A percentile compares a stretch with the other conserved stretches of the same genome.
These are phyloP conservation scores for Amblyjoppa proteus DNA, from an alignment of 2,888 invertebrate species.

Conservation along the genomic window DNA sequence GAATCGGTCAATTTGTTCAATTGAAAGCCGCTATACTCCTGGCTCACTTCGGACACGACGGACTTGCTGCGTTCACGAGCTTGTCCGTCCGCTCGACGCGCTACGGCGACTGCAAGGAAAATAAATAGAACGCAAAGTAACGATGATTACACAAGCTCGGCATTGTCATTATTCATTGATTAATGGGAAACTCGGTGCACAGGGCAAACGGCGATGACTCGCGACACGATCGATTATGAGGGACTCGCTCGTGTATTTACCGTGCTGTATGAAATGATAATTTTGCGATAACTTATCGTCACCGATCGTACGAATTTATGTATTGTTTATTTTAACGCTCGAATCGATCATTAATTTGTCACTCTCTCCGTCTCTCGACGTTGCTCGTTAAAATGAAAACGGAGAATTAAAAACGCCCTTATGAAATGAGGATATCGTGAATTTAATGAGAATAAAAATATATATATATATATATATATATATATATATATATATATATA, in stretches of 20 bases:
- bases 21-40: slow-evolving; percentile 47
- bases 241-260: slow-evolving; percentile 7
- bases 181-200: slow-evolving; percentile 58
- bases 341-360: slow-evolving; percentile 42
- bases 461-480: slow-evolving; percentile 75
- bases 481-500: slow-evolving; percentile 38
- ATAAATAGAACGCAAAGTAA: slow-evolving; percentile 60
- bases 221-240: slow-evolving; percentile 50
- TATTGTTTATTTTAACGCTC: slow-evolving; percentile 5
- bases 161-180: slow-evolving; percentile 63
- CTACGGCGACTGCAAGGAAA: slow-evolving; percentile 29
- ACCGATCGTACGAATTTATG: slow-evolving; percentile 16
- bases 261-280: slow-evolving; percentile 2
- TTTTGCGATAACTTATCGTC: slow-evolving; percentile 23
- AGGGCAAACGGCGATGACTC: slow-evolving; percentile 58
- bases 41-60: not conserved
- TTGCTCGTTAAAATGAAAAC: slow-evolving; percentile 16
- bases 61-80: not conserved
- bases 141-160: slow-evolving; percentile 59
- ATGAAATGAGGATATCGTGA: slow-evolving; percentile 80
- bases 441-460: slow-evolving; percentile 79
- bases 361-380: not conserved
- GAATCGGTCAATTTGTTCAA: slow-evolving; percentile 62
- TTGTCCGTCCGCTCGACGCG: not conserved
- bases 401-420: slow-evolving; percentile 71